A percentile compares a stretch with the other conserved stretches of the same genome.
These are phyloP conservation scores for Tupaia tana DNA, from an alignment of 2,113 vertebrate genomes.

Conservation along the genomic window DNA sequence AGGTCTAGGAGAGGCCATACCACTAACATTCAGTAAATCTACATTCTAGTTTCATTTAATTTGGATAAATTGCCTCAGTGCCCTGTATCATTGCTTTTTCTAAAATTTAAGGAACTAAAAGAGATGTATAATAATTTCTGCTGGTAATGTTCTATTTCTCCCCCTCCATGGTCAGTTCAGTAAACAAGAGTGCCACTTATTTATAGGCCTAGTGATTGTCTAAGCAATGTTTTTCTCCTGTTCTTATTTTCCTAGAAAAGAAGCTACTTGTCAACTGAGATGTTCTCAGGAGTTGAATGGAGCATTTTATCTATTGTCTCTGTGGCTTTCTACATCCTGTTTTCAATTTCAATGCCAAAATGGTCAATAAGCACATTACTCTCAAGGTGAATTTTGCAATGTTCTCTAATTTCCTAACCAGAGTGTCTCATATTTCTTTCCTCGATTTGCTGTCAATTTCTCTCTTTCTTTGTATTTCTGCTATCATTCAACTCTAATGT, in stretches of 20 bases:
- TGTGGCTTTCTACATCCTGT: background rate
- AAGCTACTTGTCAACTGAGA: background rate
- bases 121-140: background rate
- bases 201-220: background rate
- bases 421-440: slow-evolving; percentile 17
- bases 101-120: background rate
- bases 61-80: background rate
- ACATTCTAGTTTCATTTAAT: background rate
- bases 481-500: slow-evolving; percentile 50
- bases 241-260: background rate
- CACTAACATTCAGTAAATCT: background rate
- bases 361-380: slow-evolving; percentile 43
- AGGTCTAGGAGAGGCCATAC: background rate
- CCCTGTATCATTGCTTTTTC: background rate
- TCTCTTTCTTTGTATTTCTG: background rate
- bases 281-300: background rate
- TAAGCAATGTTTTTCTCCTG: background rate
- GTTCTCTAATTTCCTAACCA: slow-evolving; percentile 38
- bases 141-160: background rate
- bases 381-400: slow-evolving; percentile 32
- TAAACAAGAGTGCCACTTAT: background rate
- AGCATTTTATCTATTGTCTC: slow-evolving; percentile 28
- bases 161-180: background rate
- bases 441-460: slow-evolving; percentile 18
- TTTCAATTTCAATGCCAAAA: slow-evolving; percentile 15